Evolutionary conservation across 2,888 invertebrate species (phyloP), one percentile per base, ranked within the genome.

Genomic region (Hemithea aestivaria): DNA sequence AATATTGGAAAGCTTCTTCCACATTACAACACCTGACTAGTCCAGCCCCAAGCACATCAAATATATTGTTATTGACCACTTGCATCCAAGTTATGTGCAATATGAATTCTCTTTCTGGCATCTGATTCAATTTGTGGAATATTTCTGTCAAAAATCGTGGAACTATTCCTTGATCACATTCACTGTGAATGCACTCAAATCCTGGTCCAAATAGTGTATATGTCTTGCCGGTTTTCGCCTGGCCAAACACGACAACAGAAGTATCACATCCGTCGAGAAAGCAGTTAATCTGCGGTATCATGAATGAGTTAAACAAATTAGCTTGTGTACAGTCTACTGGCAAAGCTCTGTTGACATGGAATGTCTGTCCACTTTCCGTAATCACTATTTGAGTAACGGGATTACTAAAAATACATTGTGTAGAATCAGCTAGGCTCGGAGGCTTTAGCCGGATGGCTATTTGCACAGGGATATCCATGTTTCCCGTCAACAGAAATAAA

Each of bases 201-300:
- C 87, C 88, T 56, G 92, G 90, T 0, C 93, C 94, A 74, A 92
- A 89, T 20, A 94, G 73, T 1, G 93, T 92, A 60, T 93, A 93
- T 1, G 91, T 92, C 76, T 94, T 94, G 8, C 94, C 94, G 32
- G 91, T 90, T 21, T 84, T 88, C 6, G 81, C 76, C 65, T 93
- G 92, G 0, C 93, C 93, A 59, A 91, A 90, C 12, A 91, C 89
- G 6, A 93, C 91, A 24, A 93, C 89, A 1, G 92, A 93, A n/a
- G 92, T 91, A 76, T 93, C 93, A 63, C 92, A 92, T 10, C 93
- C 93, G 73, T 93, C 92, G 30, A 93, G 68, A 51, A 93, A 90
- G 53, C 90, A 89, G 56, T 89, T 90, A 10, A 92, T 89, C 61
- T 93, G 83, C 1, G 92, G 92, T 58, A 90, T 88, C 57, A 92